Conservation (phyloP, 2,797 vertebrate species). For the Notolabrus celidotus region DNA sequence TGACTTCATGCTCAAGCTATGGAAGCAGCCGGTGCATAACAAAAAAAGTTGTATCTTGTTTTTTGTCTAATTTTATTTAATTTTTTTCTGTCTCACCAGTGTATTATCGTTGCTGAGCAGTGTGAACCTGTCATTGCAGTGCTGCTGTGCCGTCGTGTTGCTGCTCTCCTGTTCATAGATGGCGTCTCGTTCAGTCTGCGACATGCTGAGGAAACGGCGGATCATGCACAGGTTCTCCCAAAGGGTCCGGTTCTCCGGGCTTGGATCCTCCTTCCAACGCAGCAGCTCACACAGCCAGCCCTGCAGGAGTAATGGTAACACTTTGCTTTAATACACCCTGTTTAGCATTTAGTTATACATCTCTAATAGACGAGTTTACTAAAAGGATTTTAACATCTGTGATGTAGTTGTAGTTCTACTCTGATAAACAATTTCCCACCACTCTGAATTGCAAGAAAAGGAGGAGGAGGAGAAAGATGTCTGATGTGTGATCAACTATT, state of each 20-base stretch:
- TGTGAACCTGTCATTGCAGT: slow-evolving; percentile 74
- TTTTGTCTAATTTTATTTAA: too few species aligned
- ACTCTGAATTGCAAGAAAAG: not conserved
- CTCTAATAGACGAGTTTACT: too few species aligned
- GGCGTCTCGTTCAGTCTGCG: slow-evolving; percentile 91
- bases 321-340: not conserved
- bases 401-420: not conserved
- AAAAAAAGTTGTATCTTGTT: slow-evolving; percentile 1
- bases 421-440: not conserved
- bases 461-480: not conserved
- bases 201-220: slow-evolving; percentile 93
- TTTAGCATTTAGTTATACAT: not conserved
- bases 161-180: slow-evolving; percentile 96
- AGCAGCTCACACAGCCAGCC: slow-evolving; percentile 96
- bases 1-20: too few species aligned
- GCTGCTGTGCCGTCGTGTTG: slow-evolving; percentile 88
- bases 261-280: slow-evolving; percentile 97
- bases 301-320: slow-evolving; percentile 77
- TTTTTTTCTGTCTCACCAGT: slow-evolving; percentile 78
- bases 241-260: slow-evolving; percentile 94
- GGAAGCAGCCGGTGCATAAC: not conserved
- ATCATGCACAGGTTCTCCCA: slow-evolving; percentile 99
- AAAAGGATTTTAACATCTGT: not conserved
- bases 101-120: slow-evolving; percentile 72
- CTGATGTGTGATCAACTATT: not conserved